Conservation (phyloP, 2,113 vertebrate species). For the Dasyurus viverrinus region DNA sequence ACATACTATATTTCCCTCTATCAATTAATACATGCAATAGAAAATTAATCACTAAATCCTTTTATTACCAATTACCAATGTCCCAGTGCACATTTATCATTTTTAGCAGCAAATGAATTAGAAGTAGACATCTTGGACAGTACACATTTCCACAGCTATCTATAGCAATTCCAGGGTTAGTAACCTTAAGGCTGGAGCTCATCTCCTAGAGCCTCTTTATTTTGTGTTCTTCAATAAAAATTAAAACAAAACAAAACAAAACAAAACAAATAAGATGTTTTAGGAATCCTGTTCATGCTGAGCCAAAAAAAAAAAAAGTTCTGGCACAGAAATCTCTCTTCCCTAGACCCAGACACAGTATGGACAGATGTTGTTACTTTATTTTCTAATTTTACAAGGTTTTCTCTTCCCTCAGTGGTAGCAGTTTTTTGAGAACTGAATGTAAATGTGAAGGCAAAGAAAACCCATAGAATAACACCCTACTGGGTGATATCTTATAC, state of each 20-base stretch:
- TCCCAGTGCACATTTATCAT: not conserved
- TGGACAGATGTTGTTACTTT: not conserved
- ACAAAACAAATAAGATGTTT: not conserved
- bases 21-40: not conserved
- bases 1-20: not conserved
- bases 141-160: not conserved
- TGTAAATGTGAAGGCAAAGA: slow-evolving; percentile 38
- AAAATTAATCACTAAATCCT: not conserved
- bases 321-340: not conserved
- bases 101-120: slow-evolving; percentile 32
- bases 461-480: not conserved
- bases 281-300: not conserved
- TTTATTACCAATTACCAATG: slow-evolving; percentile 3
- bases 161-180: not conserved
- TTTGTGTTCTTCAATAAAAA: not conserved
- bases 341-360: not conserved
- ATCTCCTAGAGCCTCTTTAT: slow-evolving; percentile 13
- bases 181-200: slow-evolving; percentile 29
- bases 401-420: not conserved
- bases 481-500: not conserved
- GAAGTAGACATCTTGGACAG: not conserved
- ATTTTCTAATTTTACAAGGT: not conserved
- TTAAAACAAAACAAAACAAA: not conserved
- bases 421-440: not conserved
- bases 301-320: not conserved